Percentiles rank a stretch among this genome's conserved stretches.
Conservation (phyloP, 2,113 vertebrate species). For the Taxidea taxus region DNA sequence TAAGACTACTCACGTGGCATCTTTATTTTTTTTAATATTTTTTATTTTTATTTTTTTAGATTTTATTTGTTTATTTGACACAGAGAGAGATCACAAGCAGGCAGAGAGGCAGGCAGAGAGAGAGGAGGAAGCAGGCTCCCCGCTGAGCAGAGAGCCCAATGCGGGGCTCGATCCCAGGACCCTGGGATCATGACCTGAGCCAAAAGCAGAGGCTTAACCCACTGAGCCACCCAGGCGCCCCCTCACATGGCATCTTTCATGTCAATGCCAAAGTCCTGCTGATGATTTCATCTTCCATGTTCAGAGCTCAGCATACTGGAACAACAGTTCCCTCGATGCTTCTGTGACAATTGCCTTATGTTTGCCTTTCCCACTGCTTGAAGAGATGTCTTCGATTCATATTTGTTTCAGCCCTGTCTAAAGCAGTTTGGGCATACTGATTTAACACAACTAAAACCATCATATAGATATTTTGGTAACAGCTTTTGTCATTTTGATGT, state of each 20-base stretch:
- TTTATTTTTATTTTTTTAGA: too few species aligned
- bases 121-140: too few species aligned
- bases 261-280: background rate
- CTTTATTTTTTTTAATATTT: too few species aligned
- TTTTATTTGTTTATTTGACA: too few species aligned
- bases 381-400: background rate
- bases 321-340: fast-evolving
- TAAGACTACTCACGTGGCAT: background rate
- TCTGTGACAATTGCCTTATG: background rate
- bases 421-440: background rate
- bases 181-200: too few species aligned
- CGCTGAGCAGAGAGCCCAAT: too few species aligned
- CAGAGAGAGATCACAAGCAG: too few species aligned
- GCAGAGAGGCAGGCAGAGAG: too few species aligned
- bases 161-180: too few species aligned
- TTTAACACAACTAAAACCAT: background rate
- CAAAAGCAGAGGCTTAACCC: too few species aligned
- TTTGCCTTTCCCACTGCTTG: background rate
- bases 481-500: background rate
- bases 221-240: too few species aligned
- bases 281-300: background rate
- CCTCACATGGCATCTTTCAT: background rate
- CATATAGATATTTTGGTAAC: background rate
- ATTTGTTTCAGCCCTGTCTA: background rate
- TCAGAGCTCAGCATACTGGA: background rate